Percentiles rank a stretch among this genome's conserved stretches.
phyloP scores from a whole-genome alignment of 2,113 vertebrate genomes.

The Rhipidura dahli region DNA sequence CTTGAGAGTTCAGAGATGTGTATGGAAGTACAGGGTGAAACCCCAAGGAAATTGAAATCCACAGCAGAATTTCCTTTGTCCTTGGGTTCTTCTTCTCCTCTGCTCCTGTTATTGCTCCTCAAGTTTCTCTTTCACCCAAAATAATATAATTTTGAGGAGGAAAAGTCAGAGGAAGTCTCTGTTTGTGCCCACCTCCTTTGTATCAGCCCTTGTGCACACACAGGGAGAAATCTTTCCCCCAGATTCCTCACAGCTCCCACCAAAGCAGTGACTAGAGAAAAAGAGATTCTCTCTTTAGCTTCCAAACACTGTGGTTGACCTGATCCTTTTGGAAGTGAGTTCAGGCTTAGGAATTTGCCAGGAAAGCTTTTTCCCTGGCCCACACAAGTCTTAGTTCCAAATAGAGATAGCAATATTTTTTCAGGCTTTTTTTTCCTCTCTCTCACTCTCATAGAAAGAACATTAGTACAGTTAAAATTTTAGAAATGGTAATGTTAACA shows the following conservation, averaged over 20 bases:
- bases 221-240: neutral
- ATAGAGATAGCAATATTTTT: neutral
- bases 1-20: neutral
- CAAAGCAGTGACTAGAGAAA: neutral
- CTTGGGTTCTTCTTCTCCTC: neutral
- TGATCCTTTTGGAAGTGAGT: neutral
- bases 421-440: neutral
- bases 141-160: neutral
- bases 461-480: neutral
- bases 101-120: neutral
- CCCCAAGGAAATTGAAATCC: neutral
- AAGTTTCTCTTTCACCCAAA: neutral
- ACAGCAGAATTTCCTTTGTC: neutral
- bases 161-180: neutral
- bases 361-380: neutral
- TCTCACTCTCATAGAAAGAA: neutral
- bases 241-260: neutral
- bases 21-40: neutral
- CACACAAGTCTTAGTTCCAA: neutral
- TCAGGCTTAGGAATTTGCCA: neutral
- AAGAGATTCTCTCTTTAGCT: neutral
- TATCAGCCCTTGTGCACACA: too few species aligned
- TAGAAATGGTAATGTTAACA: neutral
- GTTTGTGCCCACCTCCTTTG: neutral
- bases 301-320: neutral